Conservation (phyloP, 2,888 invertebrate species). For the Conops quadrifasciatus region DNA sequence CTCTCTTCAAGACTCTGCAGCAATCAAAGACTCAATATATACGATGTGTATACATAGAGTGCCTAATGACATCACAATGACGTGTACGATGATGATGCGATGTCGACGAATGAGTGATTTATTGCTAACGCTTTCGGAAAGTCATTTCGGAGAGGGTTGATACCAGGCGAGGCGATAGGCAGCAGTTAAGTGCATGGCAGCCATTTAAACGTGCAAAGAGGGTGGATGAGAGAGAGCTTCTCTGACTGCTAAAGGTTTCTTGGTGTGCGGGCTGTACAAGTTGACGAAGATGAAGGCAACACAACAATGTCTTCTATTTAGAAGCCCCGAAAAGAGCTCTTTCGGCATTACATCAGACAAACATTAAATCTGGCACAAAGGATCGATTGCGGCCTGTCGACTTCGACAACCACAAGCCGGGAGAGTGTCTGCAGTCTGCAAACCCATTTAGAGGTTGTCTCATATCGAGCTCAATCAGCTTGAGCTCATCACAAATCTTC, state of each 20-base stretch:
- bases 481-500: too few relatives aligned
- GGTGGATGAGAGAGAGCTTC: constrained; percentile 46
- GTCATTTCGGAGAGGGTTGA: constrained; percentile 53
- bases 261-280: too few relatives aligned
- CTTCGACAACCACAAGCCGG: not conserved
- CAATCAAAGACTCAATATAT: too few relatives aligned
- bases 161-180: too few relatives aligned
- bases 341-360: constrained; percentile 58
- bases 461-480: too few relatives aligned
- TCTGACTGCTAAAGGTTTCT: constrained; percentile 38
- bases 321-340: constrained; percentile 23
- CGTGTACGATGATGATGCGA: constrained; percentile 38
- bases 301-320: not conserved
- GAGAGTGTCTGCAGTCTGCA: not conserved
- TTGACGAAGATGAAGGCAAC: too few relatives aligned
- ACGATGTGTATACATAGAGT: not conserved
- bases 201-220: too few relatives aligned
- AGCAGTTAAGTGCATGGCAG: too few relatives aligned
- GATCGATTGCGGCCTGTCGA: too few relatives aligned
- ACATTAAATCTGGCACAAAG: constrained; percentile 56
- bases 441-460: too few relatives aligned
- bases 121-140: constrained; percentile 55
- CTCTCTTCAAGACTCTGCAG: too few relatives aligned
- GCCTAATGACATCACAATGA: constrained; percentile 38
- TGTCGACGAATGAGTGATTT: constrained; percentile 58